Conservation (phyloP, 2,113 vertebrate genomes). For the Gallinago media region DNA sequence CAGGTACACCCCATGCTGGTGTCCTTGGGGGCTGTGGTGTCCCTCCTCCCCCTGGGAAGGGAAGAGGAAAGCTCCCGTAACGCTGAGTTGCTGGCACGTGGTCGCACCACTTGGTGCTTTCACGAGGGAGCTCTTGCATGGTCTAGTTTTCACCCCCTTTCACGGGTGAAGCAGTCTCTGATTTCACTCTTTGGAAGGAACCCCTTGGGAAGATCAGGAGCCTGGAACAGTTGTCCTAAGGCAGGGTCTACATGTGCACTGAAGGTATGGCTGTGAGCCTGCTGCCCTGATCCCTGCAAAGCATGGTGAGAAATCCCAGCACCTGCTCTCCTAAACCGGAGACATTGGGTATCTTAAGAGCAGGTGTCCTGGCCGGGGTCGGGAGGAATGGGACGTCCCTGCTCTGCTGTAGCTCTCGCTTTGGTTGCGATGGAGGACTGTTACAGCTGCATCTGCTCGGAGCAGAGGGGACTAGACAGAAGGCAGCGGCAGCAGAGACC, state of each 20-base stretch:
- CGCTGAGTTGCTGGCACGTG: accelerated
- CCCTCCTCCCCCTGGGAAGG: neutral
- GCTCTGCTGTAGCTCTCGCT: neutral
- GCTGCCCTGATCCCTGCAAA: neutral
- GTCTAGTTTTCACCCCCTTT: neutral
- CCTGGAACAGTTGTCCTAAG: neutral
- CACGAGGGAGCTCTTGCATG: neutral
- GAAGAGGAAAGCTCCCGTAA: neutral
- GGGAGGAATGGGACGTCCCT: neutral
- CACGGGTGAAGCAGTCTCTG: neutral
- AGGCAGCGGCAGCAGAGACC: neutral
- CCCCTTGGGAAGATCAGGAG: neutral
- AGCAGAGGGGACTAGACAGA: neutral
- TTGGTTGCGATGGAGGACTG: neutral
- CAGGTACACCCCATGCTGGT: accelerated
- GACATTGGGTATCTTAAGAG: neutral
- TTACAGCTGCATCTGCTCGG: neutral
- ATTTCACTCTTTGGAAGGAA: neutral
- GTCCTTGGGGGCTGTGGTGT: neutral
- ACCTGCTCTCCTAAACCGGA: neutral
- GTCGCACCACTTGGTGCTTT: neutral
- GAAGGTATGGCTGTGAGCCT: neutral
- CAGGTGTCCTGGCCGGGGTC: neutral
- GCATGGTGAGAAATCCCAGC: neutral
- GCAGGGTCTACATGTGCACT: neutral